Base-by-base conservation (phyloP, 1,140 invertebrate genomes). In the Rhopalosiphum padi region DNA sequence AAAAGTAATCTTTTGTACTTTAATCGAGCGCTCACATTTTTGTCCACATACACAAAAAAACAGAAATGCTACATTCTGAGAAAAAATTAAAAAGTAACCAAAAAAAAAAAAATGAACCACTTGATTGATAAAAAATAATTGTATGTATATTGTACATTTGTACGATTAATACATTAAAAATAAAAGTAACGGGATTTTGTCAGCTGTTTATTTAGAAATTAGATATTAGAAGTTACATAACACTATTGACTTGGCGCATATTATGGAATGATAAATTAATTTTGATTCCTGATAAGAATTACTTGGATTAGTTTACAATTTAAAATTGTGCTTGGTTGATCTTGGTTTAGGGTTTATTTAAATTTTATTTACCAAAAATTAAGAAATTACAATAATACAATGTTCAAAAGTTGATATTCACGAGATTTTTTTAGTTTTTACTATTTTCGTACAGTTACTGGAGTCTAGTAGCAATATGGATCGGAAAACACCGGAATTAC, bases 141-240 rank as follows among this genome's bases (percentile, higher is more conserved):
- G 82, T 93, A 85, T 86, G 82, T 93, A 85, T 68, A 68, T 43
- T 68, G 60, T 68, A 60, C 53, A 37, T 30, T 88, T 88, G 1
- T 88, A 86, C 85, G 43, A 90, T 60, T 90, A 30, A 43, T 90
- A 41, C 48, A 91, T 51, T 91, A 91, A 91, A 91, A 91, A 91
- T 93, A 93, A 93, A 93, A 93, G 91, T 93, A 93, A 93, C 91
- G 91, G 91, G 82, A 86, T 93, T 93, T 93, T 93, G 91, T 55
- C 91, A 93, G 91, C 91, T 93, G 91, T 93, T 93, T 92, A 22
- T 53, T 51, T 92, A 92, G 77, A 92, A 85, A 85, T 93, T 48
- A 82, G 90, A 35, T 53, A 83, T 82, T 77, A 91, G 68, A 51
- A 30, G 41, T 83, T 83, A 83, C 35, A 82, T n/a, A 82, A 77